Evolutionary conservation across 2,797 vertebrate genomes (phyloP).

Genomic region (Oryzias dopingdopingensis): DNA sequence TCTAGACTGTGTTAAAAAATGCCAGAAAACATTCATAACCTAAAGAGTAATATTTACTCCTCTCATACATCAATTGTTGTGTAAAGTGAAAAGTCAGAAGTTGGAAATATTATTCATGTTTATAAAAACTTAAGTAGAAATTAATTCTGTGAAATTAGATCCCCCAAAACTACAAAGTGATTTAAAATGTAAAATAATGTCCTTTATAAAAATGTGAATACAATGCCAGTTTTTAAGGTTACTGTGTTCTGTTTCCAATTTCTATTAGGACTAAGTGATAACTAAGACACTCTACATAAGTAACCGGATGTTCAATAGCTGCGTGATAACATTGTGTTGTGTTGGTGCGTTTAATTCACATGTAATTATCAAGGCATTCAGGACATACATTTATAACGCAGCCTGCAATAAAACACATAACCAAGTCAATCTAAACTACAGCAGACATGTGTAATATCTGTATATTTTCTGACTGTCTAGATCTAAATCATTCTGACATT

Average conservation of each 20-base stretch:
- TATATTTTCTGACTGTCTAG: too few relatives aligned
- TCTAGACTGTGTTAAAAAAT: conserved; percentile 16
- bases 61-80: not conserved
- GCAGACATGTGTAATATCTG: too few relatives aligned
- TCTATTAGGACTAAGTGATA: conserved; percentile 18
- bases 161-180: conserved; percentile 7
- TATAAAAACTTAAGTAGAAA: conserved; percentile 4
- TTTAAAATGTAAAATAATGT: conserved; percentile 13
- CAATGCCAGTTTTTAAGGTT: conserved; percentile 10
- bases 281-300: conserved; percentile 20
- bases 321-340: conserved; percentile 37
- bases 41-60: not conserved
- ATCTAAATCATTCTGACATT: too few relatives aligned
- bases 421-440: too few relatives aligned
- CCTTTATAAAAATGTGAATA: conserved; percentile 12
- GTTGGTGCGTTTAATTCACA: conserved; percentile 51
- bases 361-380: conserved; percentile 11
- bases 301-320: conserved; percentile 21
- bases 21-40: conserved; percentile 1
- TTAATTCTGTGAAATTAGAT: conserved; percentile 4
- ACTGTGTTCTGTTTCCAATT: conserved; percentile 9
- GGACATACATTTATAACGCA: too few relatives aligned
- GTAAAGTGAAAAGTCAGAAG: not conserved
- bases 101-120: conserved; percentile 1
- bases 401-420: too few relatives aligned